A percentile compares a stretch with the other conserved stretches of the same genome.
Evolutionary conservation across 2,797 vertebrate species (phyloP).

Genomic region (Gorsachius magnificus): DNA sequence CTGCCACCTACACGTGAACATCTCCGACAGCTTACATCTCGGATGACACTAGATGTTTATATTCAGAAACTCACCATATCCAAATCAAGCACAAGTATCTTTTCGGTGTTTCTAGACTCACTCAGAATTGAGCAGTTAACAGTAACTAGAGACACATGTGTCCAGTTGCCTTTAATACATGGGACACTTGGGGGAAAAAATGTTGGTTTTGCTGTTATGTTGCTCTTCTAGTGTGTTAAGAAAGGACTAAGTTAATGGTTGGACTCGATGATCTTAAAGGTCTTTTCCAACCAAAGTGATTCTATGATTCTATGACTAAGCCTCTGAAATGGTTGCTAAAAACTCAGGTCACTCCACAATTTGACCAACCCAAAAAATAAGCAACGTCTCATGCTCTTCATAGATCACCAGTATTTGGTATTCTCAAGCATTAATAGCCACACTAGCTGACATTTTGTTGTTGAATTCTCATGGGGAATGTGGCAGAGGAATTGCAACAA

Average conservation of each 20-base stretch:
- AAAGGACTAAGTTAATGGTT: not conserved
- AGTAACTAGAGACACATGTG: not conserved
- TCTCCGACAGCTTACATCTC: not conserved
- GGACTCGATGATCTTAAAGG: too few species aligned
- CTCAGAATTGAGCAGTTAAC: not conserved
- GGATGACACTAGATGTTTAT: not conserved
- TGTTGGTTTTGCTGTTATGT: not conserved
- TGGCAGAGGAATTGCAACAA: not conserved
- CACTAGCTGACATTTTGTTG: not conserved
- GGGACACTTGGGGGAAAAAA: not conserved
- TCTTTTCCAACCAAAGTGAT: too few species aligned
- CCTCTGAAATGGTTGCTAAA: not conserved
- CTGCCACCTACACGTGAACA: not conserved
- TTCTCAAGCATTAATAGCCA: not conserved
- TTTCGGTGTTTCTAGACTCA: not conserved
- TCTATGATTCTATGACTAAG: too few species aligned
- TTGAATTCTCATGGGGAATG: not conserved
- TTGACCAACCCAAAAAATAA: not conserved
- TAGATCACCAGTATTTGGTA: not conserved
- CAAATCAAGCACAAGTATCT: not conserved
- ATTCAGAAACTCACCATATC: not conserved
- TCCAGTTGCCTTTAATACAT: not conserved
- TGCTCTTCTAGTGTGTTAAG: not conserved
- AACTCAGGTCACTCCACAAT: not conserved
- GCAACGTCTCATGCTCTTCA: not conserved